Evolutionary conservation across 2,888 invertebrate species (phyloP).

Genomic region (Crocallis elinguaria): DNA sequence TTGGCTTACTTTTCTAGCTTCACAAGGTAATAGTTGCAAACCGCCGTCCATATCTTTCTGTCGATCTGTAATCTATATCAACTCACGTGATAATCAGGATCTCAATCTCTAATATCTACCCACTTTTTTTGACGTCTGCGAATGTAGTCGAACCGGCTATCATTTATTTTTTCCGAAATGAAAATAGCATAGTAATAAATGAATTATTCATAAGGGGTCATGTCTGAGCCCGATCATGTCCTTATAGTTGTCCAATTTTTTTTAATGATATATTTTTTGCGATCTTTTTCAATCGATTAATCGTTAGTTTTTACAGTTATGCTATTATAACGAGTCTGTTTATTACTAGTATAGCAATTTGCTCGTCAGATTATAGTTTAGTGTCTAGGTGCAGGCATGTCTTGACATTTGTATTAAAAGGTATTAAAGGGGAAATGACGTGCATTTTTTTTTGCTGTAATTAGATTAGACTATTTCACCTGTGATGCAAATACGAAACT

Average conservation of each 20-base stretch:
- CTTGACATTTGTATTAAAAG: no score
- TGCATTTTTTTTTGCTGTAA: no score
- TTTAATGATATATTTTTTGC: neutral
- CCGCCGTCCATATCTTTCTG: no score
- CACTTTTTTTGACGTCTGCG: conserved; percentile 1
- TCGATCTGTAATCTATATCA: no score
- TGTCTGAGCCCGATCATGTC: neutral
- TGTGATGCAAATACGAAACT: no score
- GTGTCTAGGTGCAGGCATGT: neutral
- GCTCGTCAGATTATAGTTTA: neutral
- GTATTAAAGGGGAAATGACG: no score
- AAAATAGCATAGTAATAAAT: neutral
- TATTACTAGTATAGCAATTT: neutral
- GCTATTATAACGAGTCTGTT: neutral
- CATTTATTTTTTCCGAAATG: conserved; percentile 2
- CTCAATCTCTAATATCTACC: neutral
- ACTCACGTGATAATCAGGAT: no score
- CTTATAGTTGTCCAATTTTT: neutral
- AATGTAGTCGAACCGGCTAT: conserved; percentile 8
- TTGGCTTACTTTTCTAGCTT: no score
- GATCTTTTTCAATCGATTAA: neutral
- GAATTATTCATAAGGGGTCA: conserved; percentile 13
- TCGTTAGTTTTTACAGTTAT: neutral
- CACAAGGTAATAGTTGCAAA: no score
- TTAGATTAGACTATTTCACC: no score